These are phyloP conservation scores for Alcis repandata DNA, from an alignment of 2,888 invertebrate species.

Conservation along the genomic window DNA sequence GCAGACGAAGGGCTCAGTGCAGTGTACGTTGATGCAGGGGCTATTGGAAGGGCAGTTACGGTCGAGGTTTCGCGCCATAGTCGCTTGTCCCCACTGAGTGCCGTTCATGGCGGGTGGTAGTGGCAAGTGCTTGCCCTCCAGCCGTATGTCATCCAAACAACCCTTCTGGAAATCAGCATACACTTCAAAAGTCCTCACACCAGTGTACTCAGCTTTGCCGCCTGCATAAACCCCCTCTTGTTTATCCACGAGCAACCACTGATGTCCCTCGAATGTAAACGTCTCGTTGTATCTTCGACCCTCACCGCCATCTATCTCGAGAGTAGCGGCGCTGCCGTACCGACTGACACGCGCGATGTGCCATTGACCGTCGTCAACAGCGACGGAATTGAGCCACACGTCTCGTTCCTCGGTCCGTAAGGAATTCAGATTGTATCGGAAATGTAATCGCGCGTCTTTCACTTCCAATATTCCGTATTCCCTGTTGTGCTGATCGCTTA, in stretches of 20 bases:
- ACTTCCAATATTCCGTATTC: constrained; percentile 97
- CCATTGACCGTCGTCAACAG: constrained; percentile 98
- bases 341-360: constrained; percentile 97
- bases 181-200: constrained; percentile 97
- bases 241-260: constrained; percentile 96
- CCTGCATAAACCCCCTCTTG: constrained; percentile 98
- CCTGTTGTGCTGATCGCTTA: constrained; percentile 97
- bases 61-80: constrained; percentile 96
- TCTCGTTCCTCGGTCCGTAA: constrained; percentile 95
- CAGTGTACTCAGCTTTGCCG: constrained; percentile 97
- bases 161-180: constrained; percentile 98
- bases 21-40: constrained; percentile 97
- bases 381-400: constrained; percentile 95
- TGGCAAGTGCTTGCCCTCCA: constrained; percentile 98
- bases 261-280: constrained; percentile 95
- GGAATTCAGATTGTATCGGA: constrained; percentile 97
- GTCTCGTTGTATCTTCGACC: constrained; percentile 97
- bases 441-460: constrained; percentile 95
- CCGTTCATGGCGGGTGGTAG: constrained; percentile 98
- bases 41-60: constrained; percentile 97
- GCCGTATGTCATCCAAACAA: constrained; percentile 90
- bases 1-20: constrained; percentile 97
- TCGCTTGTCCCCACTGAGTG: constrained; percentile 98
- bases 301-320: constrained; percentile 98
- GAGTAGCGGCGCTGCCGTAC: constrained; percentile 96